A percentile compares a stretch with the other conserved stretches of the same genome.
These are phyloP conservation scores for Tetrao urogallus DNA, from an alignment of 2,113 vertebrate species.

Conservation along the genomic window DNA sequence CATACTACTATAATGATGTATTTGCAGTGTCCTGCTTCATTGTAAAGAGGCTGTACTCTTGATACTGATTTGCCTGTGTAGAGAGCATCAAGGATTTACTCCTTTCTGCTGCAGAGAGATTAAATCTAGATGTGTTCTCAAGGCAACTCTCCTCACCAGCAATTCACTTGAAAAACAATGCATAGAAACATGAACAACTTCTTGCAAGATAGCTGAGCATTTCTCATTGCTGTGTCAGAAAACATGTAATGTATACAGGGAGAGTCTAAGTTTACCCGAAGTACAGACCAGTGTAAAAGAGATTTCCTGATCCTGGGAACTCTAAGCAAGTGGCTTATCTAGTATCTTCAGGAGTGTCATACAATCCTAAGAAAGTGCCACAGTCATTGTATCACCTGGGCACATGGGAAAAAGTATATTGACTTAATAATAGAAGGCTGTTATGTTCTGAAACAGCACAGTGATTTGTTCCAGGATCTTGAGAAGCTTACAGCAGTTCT, in stretches of 20 bases:
- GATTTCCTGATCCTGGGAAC: neutral
- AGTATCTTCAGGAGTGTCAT: neutral
- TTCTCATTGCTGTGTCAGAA: neutral
- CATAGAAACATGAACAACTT: neutral
- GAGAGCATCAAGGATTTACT: neutral
- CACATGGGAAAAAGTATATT: neutral
- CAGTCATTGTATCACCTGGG: neutral
- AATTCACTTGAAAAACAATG: neutral
- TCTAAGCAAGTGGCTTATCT: neutral
- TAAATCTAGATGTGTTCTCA: neutral
- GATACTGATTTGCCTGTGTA: neutral
- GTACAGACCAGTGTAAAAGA: neutral
- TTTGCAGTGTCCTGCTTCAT: neutral
- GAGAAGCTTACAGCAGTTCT: neutral
- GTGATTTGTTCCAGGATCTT: neutral
- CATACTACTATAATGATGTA: neutral
- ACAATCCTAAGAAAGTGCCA: neutral
- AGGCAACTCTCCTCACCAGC: neutral
- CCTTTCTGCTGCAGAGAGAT: neutral
- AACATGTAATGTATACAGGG: neutral
- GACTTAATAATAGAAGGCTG: neutral
- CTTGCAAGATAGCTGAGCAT: neutral
- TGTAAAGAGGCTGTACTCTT: neutral
- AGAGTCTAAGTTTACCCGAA: neutral
- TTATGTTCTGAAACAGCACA: neutral